Conservation (phyloP, 1,140 invertebrate genomes). For the Drosophila micromelanica region DNA sequence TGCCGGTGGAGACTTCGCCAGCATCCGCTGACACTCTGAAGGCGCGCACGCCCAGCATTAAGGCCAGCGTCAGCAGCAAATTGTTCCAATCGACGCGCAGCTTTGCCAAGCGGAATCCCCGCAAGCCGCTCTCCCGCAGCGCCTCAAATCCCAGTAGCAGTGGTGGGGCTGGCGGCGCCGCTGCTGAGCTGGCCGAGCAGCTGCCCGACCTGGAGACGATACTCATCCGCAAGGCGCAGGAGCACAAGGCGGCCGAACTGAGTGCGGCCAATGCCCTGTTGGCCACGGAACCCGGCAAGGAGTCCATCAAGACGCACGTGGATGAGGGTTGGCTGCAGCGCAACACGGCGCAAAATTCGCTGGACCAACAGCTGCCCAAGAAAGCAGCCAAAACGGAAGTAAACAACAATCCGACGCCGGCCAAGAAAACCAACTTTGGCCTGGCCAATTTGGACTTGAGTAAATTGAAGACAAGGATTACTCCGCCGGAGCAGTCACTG, state of each 20-base stretch:
- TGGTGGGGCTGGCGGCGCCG: not conserved
- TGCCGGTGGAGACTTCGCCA: slow-evolving; percentile 28
- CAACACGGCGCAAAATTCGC: slow-evolving; percentile 58
- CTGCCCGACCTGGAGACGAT: slow-evolving; percentile 82
- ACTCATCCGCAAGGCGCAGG: slow-evolving; percentile 75
- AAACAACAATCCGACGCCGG: slow-evolving; percentile 47
- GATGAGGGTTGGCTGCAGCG: slow-evolving; percentile 73
- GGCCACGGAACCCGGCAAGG: slow-evolving; percentile 46
- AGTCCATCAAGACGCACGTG: slow-evolving; percentile 65
- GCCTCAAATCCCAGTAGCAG: slow-evolving; percentile 24
- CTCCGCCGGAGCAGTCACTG: not conserved
- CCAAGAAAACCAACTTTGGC: slow-evolving; percentile 56
- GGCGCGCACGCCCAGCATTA: slow-evolving; percentile 85
- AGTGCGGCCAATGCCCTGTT: slow-evolving; percentile 50
- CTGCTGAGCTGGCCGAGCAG: slow-evolving; percentile 29
- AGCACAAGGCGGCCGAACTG: slow-evolving; percentile 53
- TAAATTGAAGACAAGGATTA: slow-evolving; percentile 39
- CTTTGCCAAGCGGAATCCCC: slow-evolving; percentile 90
- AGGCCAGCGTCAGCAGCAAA: slow-evolving; percentile 85
- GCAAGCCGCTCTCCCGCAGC: slow-evolving; percentile 87
- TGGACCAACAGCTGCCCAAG: slow-evolving; percentile 17
- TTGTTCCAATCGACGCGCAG: slow-evolving; percentile 87
- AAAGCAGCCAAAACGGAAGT: slow-evolving; percentile 8
- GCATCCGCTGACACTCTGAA: slow-evolving; percentile 11
- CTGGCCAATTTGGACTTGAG: slow-evolving; percentile 68